A percentile compares a stretch with the other conserved stretches of the same genome.
phyloP scores from a whole-genome alignment of 1,140 invertebrate species.

The Caenorhabditis latens region DNA sequence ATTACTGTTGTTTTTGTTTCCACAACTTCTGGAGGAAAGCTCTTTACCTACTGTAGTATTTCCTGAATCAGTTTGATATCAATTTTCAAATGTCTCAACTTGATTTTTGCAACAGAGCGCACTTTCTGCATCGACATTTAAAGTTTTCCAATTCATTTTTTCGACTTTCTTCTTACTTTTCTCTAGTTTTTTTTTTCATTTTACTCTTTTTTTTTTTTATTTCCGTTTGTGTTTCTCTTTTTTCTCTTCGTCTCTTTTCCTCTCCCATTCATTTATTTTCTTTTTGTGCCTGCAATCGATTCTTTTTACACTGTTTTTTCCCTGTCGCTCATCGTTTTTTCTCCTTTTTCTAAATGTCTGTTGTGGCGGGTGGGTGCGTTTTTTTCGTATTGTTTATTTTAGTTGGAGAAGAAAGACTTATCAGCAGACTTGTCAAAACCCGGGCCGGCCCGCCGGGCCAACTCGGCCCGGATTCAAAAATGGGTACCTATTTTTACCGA shows the following conservation, averaged over 20 bases:
- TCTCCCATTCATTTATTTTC: conserved; percentile 1
- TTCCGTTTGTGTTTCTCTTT: not conserved
- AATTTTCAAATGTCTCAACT: too few species aligned
- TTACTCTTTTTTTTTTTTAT: not conserved
- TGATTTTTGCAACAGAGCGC: not conserved
- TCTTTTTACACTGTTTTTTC: conserved; percentile 41
- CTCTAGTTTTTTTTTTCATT: too few species aligned
- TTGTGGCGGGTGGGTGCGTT: not conserved
- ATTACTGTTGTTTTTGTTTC: not conserved
- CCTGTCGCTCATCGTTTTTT: not conserved
- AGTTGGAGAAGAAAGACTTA: not conserved
- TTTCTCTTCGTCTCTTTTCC: conserved; percentile 1
- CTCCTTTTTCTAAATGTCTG: not conserved
- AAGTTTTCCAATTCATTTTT: too few species aligned
- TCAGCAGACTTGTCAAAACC: too few species aligned
- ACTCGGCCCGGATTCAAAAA: too few species aligned
- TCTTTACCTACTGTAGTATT: too few species aligned
- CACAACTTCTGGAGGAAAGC: not conserved
- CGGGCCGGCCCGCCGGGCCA: too few species aligned
- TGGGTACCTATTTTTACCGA: too few species aligned
- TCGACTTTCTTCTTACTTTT: not conserved
- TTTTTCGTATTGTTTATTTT: conserved; percentile 34
- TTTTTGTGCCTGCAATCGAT: conserved; percentile 18
- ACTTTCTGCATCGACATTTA: not conserved
- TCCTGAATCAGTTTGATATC: too few species aligned